Evolutionary conservation across 2,888 invertebrate genomes (phyloP).

Genomic region (Synanthedon vespiformis): DNA sequence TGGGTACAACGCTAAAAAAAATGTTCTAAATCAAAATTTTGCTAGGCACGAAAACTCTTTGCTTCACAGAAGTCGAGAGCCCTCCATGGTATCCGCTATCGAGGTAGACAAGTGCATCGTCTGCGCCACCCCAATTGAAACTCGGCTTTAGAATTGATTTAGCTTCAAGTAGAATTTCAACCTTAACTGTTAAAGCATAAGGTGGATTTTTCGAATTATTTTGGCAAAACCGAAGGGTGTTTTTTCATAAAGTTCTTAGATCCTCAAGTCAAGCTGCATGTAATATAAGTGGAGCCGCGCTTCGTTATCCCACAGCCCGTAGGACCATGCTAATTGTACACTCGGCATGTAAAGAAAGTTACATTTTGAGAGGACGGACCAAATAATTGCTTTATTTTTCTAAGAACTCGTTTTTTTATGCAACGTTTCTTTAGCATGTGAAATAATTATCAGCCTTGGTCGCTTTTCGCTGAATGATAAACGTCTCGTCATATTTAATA

Average conservation of each 20-base stretch:
- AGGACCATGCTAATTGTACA: slow-evolving; percentile 50
- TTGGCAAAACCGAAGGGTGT: slow-evolving; percentile 8
- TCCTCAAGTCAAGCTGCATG: slow-evolving; percentile 37
- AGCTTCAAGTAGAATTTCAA: not conserved
- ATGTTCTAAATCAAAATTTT: not conserved
- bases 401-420: not conserved
- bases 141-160: slow-evolving; percentile 10
- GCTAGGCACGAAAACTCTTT: slow-evolving; percentile 20
- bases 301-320: slow-evolving; percentile 45
- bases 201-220: not conserved
- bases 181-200: not conserved
- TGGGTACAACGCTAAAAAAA: too few relatives aligned
- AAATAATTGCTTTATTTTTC: not conserved
- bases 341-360: slow-evolving; percentile 13
- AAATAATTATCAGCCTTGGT: too few relatives aligned
- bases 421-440: too few relatives aligned
- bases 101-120: slow-evolving; percentile 36
- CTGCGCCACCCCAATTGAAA: slow-evolving; percentile 19
- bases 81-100: slow-evolving; percentile 37
- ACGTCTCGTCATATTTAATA: too few relatives aligned
- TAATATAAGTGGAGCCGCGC: slow-evolving; percentile 40
- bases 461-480: too few relatives aligned
- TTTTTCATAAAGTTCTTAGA: slow-evolving; percentile 22
- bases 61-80: slow-evolving; percentile 25
- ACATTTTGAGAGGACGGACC: not conserved